Conservation (phyloP, 2,113 vertebrate genomes). For the Boulengeromyrus knoepffleri region DNA sequence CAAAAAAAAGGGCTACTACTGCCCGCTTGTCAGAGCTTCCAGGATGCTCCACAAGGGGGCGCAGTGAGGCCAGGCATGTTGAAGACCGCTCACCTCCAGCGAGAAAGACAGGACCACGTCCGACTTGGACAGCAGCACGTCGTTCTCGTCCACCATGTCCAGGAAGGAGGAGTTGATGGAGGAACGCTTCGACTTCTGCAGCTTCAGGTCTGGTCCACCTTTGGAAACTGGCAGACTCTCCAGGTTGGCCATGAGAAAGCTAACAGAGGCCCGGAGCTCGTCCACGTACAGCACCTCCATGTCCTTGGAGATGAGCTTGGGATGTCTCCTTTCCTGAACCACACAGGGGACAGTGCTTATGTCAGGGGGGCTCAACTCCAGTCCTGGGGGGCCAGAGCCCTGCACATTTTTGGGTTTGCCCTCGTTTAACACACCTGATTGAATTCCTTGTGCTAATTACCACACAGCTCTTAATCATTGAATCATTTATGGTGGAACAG, state of each 20-base stretch:
- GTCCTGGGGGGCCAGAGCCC: no score
- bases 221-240: slow-evolving; percentile 95
- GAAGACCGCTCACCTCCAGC: slow-evolving; percentile 71
- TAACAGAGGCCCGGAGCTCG: slow-evolving; percentile 84
- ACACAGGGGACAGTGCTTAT: background rate
- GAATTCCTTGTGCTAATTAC: no score
- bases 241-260: slow-evolving; percentile 92
- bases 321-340: slow-evolving; percentile 77
- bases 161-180: slow-evolving; percentile 83
- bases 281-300: slow-evolving; percentile 89
- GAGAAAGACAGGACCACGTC: slow-evolving; percentile 89
- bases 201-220: slow-evolving; percentile 86
- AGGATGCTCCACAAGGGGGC: background rate
- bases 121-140: slow-evolving; percentile 82
- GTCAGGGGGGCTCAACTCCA: background rate
- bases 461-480: no score
- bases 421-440: no score
- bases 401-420: no score
- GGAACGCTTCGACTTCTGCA: slow-evolving; percentile 84
- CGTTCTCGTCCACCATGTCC: slow-evolving; percentile 88
- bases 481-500: no score
- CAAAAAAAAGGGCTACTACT: background rate
- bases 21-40: background rate
- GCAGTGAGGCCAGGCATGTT: background rate
- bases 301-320: slow-evolving; percentile 74